Evolutionary conservation across 1,140 invertebrate species (phyloP).

Genomic region (Procambarus clarkii): DNA sequence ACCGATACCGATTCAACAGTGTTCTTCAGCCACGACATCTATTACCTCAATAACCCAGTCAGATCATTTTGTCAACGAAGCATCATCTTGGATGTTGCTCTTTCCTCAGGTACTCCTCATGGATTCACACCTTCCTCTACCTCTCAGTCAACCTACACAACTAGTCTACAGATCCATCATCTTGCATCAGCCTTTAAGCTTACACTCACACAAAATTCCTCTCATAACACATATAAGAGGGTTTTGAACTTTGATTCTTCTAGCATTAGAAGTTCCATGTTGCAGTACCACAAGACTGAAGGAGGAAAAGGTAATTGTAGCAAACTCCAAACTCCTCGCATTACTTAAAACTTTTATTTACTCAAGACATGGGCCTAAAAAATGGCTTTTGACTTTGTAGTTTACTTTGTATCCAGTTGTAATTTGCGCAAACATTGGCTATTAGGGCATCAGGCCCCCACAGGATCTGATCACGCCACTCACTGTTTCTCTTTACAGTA

Average conservation of each 20-base stretch:
- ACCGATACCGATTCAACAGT: slow-evolving; percentile 1
- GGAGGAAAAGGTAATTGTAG: slow-evolving; percentile 40
- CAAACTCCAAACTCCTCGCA: slow-evolving; percentile 39
- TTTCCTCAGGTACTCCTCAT: slow-evolving; percentile 49
- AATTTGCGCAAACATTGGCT: slow-evolving; percentile 10
- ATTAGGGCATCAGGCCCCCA: slow-evolving; percentile 8
- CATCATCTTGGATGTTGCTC: slow-evolving; percentile 51
- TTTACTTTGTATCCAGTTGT: slow-evolving; percentile 21
- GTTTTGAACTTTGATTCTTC: slow-evolving; percentile 68
- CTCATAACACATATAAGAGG: slow-evolving; percentile 53
- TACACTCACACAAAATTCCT: slow-evolving; percentile 52
- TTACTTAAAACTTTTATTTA: slow-evolving; percentile 33
- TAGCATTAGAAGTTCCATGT: slow-evolving; percentile 22
- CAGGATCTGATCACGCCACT: slow-evolving; percentile 17
- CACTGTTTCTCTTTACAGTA: slow-evolving; percentile 18
- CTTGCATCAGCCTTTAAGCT: slow-evolving; percentile 24
- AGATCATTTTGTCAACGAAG: slow-evolving; percentile 30
- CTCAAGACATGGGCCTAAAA: slow-evolving; percentile 27
- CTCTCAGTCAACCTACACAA: slow-evolving; percentile 42
- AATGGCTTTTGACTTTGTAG: slow-evolving; percentile 30
- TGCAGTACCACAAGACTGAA: slow-evolving; percentile 15
- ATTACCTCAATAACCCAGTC: slow-evolving; percentile 23
- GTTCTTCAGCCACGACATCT: slow-evolving; percentile 35
- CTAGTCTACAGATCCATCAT: slow-evolving; percentile 63
- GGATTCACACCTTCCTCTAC: slow-evolving; percentile 19